phyloP scores from a whole-genome alignment of 2,797 vertebrate genomes.

The Acomys russatus region DNA sequence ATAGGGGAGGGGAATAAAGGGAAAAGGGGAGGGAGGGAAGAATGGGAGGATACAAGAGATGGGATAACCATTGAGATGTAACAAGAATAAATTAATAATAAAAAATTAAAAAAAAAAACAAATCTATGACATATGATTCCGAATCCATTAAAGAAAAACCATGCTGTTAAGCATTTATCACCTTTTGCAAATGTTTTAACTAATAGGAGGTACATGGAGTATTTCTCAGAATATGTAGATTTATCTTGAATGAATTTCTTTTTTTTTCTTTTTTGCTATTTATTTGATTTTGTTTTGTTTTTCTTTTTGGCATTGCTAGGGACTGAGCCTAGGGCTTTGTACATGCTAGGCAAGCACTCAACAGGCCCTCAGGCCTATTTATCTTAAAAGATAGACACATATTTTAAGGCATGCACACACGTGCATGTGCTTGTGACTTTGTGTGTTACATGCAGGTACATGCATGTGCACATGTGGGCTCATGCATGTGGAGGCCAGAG shows the following conservation, averaged over 20 bases:
- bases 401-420: background rate
- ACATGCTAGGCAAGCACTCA: background rate
- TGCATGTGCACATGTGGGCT: background rate
- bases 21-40: too few relatives aligned
- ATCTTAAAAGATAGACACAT: background rate
- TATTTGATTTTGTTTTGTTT: constrained; percentile 50
- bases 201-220: background rate
- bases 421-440: background rate
- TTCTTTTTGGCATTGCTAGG: background rate
- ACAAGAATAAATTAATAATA: too few relatives aligned
- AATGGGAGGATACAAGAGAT: too few relatives aligned
- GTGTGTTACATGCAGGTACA: background rate
- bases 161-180: constrained; percentile 30
- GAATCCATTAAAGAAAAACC: constrained; percentile 50
- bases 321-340: background rate
- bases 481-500: background rate
- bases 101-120: too few relatives aligned
- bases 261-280: background rate
- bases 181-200: constrained; percentile 53
- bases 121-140: background rate
- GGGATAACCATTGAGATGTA: too few relatives aligned
- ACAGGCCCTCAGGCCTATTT: background rate
- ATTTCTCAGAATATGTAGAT: constrained; percentile 25
- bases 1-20: too few relatives aligned
- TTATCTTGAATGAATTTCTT: constrained; percentile 19